A percentile compares a stretch with the other conserved stretches of the same genome.
Conservation (phyloP, 37 sponge, comb jelly and placozoan genomes). For the Chondrilla cf. caribensis region DNA sequence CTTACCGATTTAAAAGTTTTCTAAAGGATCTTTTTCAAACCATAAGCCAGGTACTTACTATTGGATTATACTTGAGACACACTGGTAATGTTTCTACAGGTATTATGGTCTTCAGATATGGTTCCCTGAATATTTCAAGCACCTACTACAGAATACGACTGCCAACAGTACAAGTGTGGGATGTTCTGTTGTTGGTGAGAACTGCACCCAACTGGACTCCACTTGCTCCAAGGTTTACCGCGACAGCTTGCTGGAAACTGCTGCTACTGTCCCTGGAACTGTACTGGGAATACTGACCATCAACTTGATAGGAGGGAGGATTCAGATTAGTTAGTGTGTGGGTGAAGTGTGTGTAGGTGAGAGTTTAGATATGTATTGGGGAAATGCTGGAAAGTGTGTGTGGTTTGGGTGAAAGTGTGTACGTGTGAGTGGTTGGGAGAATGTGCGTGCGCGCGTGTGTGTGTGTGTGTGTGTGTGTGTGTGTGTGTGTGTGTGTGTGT, state of each 20-base stretch:
- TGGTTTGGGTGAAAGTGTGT: slow-evolving; percentile 1
- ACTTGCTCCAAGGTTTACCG: slow-evolving; percentile 28
- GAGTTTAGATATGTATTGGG: background rate
- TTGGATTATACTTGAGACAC: too few species aligned
- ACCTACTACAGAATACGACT: background rate
- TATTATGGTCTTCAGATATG: slow-evolving; percentile 91
- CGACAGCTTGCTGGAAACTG: slow-evolving; percentile 55
- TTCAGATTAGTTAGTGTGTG: slow-evolving; percentile 14
- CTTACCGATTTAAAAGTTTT: too few species aligned
- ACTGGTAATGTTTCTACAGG: too few species aligned
- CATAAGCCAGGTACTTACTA: too few species aligned
- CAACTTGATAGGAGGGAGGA: slow-evolving; percentile 56
- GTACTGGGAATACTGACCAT: slow-evolving; percentile 49
- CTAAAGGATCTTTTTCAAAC: too few species aligned
- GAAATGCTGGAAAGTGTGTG: background rate
- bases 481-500: slow-evolving; percentile 4
- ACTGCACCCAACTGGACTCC: background rate
- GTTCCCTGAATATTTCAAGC: slow-evolving; percentile 92
- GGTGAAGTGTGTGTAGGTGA: background rate
- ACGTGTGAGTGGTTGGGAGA: background rate
- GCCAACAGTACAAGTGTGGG: background rate
- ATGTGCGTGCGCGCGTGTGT: slow-evolving; percentile 12
- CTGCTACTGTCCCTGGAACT: slow-evolving; percentile 55
- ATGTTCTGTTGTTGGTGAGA: background rate
- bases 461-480: slow-evolving; percentile 8